Evolutionary conservation across 2,888 invertebrate genomes (phyloP).

Genomic region (Sminthurides aquaticus): DNA sequence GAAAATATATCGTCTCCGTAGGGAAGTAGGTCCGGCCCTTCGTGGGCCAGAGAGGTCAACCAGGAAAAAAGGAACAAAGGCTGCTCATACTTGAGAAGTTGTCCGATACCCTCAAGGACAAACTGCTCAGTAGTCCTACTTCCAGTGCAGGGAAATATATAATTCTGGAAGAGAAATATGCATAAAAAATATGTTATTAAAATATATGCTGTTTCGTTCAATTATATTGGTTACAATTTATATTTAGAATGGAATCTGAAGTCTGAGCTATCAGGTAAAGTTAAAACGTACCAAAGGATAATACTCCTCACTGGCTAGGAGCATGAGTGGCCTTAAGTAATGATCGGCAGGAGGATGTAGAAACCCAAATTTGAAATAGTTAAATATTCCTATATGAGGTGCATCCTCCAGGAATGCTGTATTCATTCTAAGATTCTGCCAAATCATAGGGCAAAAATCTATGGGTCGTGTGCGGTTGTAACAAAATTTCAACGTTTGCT

Average conservation of each 20-base stretch:
- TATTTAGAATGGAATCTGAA: no score
- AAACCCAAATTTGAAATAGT: constrained; percentile 20
- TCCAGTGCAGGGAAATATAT: constrained; percentile 17
- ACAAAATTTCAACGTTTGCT: constrained; percentile 29
- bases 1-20: constrained; percentile 22
- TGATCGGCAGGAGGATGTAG: constrained; percentile 11
- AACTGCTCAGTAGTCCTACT: constrained; percentile 11
- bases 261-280: no score
- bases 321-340: constrained; percentile 17
- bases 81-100: background rate
- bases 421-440: constrained; percentile 26
- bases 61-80: constrained; percentile 16
- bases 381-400: constrained; percentile 15
- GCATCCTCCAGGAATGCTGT: constrained; percentile 21
- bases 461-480: constrained; percentile 39
- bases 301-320: constrained; percentile 9
- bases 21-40: constrained; percentile 10
- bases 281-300: constrained; percentile 13
- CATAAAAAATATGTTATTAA: background rate
- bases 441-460: constrained; percentile 33
- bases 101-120: constrained; percentile 11
- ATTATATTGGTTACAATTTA: no score
- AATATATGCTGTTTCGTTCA: no score
- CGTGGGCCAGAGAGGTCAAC: constrained; percentile 19
- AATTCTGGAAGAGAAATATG: constrained; percentile 10